Evolutionary conservation across 2,113 vertebrate genomes (phyloP).

Genomic region (Eulacestoma nigropectus): DNA sequence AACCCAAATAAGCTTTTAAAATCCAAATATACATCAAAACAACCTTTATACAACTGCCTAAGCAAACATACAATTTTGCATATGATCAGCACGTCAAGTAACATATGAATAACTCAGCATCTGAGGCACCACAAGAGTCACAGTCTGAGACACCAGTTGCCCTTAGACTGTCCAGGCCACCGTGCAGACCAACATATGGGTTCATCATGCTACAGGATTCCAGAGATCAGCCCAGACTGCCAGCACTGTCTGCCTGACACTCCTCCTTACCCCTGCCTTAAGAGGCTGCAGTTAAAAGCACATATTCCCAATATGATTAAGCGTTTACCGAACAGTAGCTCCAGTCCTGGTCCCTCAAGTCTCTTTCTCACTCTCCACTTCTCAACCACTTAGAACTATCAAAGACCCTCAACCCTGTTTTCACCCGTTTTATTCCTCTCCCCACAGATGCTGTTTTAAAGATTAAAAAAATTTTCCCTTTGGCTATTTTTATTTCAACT

Average conservation of each 20-base stretch:
- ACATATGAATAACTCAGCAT: background rate
- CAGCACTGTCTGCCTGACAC: background rate
- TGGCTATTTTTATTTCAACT: conserved; percentile 29
- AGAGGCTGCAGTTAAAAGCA: background rate
- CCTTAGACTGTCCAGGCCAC: background rate
- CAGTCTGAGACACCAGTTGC: background rate
- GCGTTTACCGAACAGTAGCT: background rate
- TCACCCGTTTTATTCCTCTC: background rate
- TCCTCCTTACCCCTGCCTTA: background rate
- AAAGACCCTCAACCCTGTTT: background rate
- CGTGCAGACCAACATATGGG: accelerated
- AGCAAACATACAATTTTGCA: background rate
- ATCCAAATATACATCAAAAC: background rate
- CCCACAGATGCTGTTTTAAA: background rate
- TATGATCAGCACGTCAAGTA: background rate
- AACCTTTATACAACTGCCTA: background rate
- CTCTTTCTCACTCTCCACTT: background rate
- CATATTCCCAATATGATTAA: background rate
- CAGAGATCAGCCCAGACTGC: background rate
- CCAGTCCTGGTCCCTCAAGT: background rate
- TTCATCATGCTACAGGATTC: background rate
- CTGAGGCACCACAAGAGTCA: background rate
- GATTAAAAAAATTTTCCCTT: background rate
- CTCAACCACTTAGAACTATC: background rate
- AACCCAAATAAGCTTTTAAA: background rate